Evolutionary conservation across 1,140 invertebrate genomes (phyloP), one percentile per base, ranked within the genome.

Genomic region (Drosophila pandora): DNA sequence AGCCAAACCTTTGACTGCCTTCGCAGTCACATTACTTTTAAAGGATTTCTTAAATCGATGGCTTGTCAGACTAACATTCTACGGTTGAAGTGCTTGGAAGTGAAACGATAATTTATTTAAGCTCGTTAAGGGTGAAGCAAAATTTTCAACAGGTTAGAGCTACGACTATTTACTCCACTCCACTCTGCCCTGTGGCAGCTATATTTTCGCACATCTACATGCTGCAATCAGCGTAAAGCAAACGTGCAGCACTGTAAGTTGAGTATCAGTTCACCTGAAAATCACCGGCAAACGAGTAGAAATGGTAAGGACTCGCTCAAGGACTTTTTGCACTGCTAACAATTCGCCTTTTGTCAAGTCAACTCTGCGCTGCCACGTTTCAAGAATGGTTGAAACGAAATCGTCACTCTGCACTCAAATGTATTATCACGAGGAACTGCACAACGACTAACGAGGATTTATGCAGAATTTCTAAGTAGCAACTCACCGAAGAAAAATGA

Each of bases 391-490:
- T 17, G 28, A 17, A 8, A 5, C 7, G 2, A 30, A 55, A 17
- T 54, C 37, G 28, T 12, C n/a, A 12, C 17, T 37, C n/a, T 70
- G 23, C 56, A 12, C 17, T 71, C 69, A 62, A 45, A 37, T 37
- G 10, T 12, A 71, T 55, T 71, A 68, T 71, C 69, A 64, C 71
- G 59, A 47, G 47, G 52, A 57, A 59, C 45, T 48, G 34, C 69
- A 57, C 62, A 30, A 57, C 53, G 37, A 45, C 74, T 73, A 63
- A 74, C 45, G 59, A 34, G 71, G 70, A 74, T 64, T 74, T 74
- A 74, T 74, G 69, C 60, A 64, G 70, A 74, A 64, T 53, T 30
- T 21, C 47, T 41, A 21, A 7, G 34, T 37, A 37, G 34, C 34
- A 12, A 32, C 32, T 32, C 2, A 32, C 8, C 8, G 9, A 8